phyloP scores from a whole-genome alignment of 92 coral and sea anemone species.

The Anthopleura xanthogrammica region DNA sequence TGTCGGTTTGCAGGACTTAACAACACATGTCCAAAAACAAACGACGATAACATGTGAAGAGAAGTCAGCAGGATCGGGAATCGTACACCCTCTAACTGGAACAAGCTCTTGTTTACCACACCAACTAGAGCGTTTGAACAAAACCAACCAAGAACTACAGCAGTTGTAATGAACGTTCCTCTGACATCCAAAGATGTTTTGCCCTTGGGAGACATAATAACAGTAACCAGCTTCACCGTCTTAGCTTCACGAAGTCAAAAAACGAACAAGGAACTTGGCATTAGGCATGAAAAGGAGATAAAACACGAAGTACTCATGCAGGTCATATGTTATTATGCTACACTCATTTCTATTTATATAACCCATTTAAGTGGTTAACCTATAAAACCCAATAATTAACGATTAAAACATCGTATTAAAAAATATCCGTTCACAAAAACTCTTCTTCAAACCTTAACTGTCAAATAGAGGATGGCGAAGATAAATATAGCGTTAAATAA shows the following conservation, averaged over 20 bases:
- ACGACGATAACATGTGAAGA: constrained; percentile 35
- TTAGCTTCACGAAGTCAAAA: no score
- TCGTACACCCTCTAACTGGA: constrained; percentile 27
- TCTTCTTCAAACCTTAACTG: no score
- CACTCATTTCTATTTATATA: background rate
- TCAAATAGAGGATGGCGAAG: background rate
- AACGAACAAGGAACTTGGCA: no score
- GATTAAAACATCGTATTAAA: no score
- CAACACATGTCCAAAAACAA: constrained; percentile 18
- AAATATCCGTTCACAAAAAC: no score
- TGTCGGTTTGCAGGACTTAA: constrained; percentile 2
- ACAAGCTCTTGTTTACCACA: constrained; percentile 36
- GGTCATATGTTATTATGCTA: background rate
- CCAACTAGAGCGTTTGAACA: constrained; percentile 31
- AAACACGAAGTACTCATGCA: no score
- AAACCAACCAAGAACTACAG: constrained; percentile 34
- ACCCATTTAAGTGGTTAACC: background rate
- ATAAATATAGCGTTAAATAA: no score
- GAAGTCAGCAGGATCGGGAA: constrained; percentile 41
- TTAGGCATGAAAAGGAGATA: no score
- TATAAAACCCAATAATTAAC: background rate
- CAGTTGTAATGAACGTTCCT: constrained; percentile 1
- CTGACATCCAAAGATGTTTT: background rate
- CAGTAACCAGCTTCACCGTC: no score
- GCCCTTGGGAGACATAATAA: constrained; percentile 3